Evolutionary conservation across 1,140 invertebrate genomes (phyloP).

Genomic region (Drosophila novamexicana): DNA sequence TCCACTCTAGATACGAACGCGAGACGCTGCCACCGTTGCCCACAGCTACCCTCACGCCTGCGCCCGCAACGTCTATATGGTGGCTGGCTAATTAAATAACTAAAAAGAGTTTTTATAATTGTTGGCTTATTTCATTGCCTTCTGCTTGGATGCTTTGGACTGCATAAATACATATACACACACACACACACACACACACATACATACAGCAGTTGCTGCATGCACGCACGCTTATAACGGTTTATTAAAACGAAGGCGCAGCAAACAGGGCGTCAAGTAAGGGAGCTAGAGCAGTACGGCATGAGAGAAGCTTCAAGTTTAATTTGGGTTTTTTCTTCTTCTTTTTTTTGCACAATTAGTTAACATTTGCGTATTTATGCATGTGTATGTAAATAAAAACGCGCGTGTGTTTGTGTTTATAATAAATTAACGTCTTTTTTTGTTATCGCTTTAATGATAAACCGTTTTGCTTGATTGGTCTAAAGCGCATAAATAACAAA

Average conservation of each 20-base stretch:
- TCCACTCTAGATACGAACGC: conserved; percentile 78
- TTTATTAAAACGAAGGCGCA: conserved; percentile 34
- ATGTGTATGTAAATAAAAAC: conserved; percentile 22
- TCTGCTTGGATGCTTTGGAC: conserved; percentile 45
- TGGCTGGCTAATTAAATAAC: conserved; percentile 76
- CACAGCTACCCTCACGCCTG: conserved; percentile 7
- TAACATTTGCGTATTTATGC: conserved; percentile 42
- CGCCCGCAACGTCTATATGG: conserved; percentile 11
- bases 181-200: background rate
- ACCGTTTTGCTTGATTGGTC: conserved; percentile 79
- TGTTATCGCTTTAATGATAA: conserved; percentile 75
- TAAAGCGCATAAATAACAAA: conserved; percentile 77
- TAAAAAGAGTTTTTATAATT: conserved; percentile 74
- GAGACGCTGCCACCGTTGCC: conserved; percentile 28
- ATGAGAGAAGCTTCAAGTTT: conserved; percentile 52
- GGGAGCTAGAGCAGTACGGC: conserved; percentile 2
- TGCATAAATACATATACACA: background rate
- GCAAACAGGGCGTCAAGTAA: conserved; percentile 8
- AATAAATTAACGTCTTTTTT: conserved; percentile 78
- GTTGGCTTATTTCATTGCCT: conserved; percentile 65
- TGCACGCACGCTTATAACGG: conserved; percentile 49
- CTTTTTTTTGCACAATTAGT: conserved; percentile 55
- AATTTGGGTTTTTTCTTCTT: conserved; percentile 46
- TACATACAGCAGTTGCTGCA: conserved; percentile 6
- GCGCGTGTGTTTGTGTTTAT: conserved; percentile 30